Conservation (phyloP, 2,113 vertebrate species). For the Cyanistes caeruleus region DNA sequence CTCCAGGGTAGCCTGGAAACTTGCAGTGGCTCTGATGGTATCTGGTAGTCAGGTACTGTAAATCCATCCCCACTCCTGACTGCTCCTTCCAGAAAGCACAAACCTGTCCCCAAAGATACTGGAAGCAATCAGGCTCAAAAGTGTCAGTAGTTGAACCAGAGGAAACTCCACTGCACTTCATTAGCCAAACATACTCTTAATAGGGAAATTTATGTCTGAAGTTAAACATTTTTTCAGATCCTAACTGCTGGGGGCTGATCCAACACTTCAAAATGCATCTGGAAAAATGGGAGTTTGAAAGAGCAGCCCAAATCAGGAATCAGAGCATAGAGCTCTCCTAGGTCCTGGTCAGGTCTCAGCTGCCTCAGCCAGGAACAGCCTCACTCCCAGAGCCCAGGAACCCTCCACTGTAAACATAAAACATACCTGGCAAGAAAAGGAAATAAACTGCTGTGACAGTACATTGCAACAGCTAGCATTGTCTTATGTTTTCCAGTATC, state of each 20-base stretch:
- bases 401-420: background rate
- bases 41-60: background rate
- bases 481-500: background rate
- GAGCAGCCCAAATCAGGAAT: background rate
- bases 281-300: background rate
- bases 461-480: background rate
- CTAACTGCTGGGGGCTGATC: background rate
- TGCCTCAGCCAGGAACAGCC: background rate
- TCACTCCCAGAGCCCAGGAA: background rate
- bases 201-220: background rate
- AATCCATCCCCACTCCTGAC: background rate
- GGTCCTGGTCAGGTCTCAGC: background rate
- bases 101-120: background rate
- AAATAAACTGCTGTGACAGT: background rate
- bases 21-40: background rate
- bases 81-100: background rate
- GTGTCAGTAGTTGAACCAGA: background rate
- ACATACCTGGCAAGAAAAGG: background rate
- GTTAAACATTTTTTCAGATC: background rate
- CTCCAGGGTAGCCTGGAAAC: background rate
- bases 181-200: background rate
- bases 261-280: background rate
- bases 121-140: background rate
- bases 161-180: background rate
- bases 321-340: background rate